These are phyloP conservation scores for Pseudomyrmex sp. DNA, from an alignment of 1,140 invertebrate species.

Conservation along the genomic window DNA sequence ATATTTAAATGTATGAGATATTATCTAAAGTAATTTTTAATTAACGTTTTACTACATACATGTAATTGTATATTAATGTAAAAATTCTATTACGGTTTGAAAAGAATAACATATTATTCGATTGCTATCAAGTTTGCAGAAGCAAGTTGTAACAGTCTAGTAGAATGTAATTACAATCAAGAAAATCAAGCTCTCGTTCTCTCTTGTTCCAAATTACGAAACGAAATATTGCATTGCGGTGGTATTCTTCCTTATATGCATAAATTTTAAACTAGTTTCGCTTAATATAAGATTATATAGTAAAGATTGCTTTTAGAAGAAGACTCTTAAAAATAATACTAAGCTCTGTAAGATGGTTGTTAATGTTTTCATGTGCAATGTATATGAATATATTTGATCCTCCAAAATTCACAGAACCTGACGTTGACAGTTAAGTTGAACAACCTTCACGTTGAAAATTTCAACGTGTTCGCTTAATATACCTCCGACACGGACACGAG, in stretches of 20 bases:
- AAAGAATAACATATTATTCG: too few species aligned
- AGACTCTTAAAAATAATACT: neutral
- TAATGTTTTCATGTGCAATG: neutral
- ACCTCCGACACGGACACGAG: slow-evolving; percentile 1
- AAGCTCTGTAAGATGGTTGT: neutral
- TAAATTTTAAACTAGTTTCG: neutral
- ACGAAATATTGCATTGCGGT: too few species aligned
- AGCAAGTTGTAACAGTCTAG: too few species aligned
- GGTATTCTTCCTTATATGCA: too few species aligned
- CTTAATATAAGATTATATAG: neutral
- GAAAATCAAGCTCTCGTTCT: neutral
- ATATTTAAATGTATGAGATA: neutral
- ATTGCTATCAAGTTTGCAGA: too few species aligned
- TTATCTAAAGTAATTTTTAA: too few species aligned
- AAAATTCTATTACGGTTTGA: too few species aligned
- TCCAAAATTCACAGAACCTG: slow-evolving; percentile 22
- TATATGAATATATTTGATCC: slow-evolving; percentile 27
- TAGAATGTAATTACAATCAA: too few species aligned
- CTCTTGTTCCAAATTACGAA: neutral
- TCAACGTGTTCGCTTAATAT: slow-evolving; percentile 30
- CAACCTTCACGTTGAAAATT: slow-evolving; percentile 43
- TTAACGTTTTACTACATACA: too few species aligned
- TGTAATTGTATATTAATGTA: too few species aligned
- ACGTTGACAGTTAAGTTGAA: slow-evolving; percentile 32
- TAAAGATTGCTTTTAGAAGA: neutral